These are phyloP conservation scores for Elephas maximus DNA, from an alignment of 2,113 vertebrate species.

Conservation along the genomic window DNA sequence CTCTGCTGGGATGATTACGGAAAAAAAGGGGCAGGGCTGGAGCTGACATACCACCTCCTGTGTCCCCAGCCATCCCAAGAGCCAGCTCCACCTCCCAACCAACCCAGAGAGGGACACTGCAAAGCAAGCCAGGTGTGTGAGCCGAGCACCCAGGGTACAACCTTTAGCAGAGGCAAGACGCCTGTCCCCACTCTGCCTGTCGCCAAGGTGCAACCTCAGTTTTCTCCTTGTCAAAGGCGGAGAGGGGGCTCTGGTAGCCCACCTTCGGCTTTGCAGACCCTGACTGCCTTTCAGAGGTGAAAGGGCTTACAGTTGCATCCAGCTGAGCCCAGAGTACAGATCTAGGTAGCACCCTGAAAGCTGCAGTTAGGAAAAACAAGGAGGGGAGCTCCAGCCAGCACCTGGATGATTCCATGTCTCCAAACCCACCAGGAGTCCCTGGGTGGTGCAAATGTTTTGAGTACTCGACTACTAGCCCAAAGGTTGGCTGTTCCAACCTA, in stretches of 20 bases:
- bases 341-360: not conserved
- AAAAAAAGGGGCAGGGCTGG: not conserved
- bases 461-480: not conserved
- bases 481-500: not conserved
- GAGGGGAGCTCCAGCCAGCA: not conserved
- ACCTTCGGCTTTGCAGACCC: not conserved
- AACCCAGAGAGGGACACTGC: not conserved
- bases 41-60: not conserved
- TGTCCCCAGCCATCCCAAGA: not conserved
- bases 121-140: conserved; percentile 24
- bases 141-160: not conserved
- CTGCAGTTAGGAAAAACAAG: not conserved
- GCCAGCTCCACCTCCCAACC: not conserved
- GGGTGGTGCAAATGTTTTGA: not conserved
- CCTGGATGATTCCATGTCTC: not conserved
- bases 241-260: not conserved
- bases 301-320: not conserved
- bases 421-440: not conserved
- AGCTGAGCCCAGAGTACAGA: not conserved
- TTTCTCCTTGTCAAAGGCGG: not conserved
- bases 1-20: not conserved
- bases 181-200: not conserved
- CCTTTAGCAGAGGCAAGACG: conserved; percentile 9
- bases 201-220: not conserved
- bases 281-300: not conserved